Evolutionary conservation across 2,797 vertebrate genomes (phyloP), one percentile per base, ranked within the genome.

Genomic region (Hozukius guyotensis): DNA sequence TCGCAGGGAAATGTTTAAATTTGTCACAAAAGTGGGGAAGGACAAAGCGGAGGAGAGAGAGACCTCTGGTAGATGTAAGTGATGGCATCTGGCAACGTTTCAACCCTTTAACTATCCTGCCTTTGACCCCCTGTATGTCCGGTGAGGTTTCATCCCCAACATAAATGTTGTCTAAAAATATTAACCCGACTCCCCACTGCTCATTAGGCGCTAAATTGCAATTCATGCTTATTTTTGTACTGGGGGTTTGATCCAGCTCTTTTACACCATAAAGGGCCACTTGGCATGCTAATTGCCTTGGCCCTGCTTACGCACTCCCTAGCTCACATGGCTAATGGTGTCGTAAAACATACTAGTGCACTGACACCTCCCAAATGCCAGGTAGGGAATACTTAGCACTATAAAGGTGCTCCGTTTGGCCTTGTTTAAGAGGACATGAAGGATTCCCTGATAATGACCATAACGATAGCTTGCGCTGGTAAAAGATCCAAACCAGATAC

Each of bases 221-320:
- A 93, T 94, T 84, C 87, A 88, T 90, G 84, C 92, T 92, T 93
- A 92, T 93, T 93, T 92, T 92, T 88, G 92, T 90, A 88, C 83
- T 59, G 89, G 81, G 92, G 90, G 87, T 92, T 93, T 87, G 92
- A 94, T 90, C 86, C 88, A 83, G 88, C 87, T 88, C 83, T 88
- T 94, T 95, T 94, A 94, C 88, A 88, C 91, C 90, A 91, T 96
- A 96, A 96, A 95, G 90, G 92, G 91, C 92, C 93, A 93, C 91
- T 94, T 93, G 93, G 90, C 92, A 92, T 94, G 94, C 95, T 96
- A 95, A 96, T 96, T 95, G 94, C 94, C 87, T 87, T 89, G 87
- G 91, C 91, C 93, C 93, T 91, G 87, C 91, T 94, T 92, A 92
- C 87, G 87, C 91, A 89, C 93, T 93, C 94, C 82, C 87, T 72